phyloP scores from a whole-genome alignment of 1,140 invertebrate genomes.

The Trinorchestia longiramus region DNA sequence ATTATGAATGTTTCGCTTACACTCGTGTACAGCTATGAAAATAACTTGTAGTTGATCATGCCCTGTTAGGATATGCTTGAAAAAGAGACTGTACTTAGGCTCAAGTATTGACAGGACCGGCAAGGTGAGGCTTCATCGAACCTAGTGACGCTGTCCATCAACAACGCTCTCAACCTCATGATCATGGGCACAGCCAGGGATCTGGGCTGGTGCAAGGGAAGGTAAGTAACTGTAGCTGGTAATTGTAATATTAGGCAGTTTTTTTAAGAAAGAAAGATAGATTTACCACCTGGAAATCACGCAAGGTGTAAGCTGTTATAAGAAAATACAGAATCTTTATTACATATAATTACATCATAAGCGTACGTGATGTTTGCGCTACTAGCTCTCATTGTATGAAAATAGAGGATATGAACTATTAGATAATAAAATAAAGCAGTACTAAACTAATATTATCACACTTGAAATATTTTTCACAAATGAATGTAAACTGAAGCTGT shows the following conservation, averaged over 20 bases:
- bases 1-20: no score
- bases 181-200: constrained; percentile 66
- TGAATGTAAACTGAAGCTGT: no score
- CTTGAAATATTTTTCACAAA: no score
- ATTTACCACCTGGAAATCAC: neutral
- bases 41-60: neutral
- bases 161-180: constrained; percentile 60
- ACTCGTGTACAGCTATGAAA: neutral
- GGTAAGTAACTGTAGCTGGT: constrained; percentile 66
- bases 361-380: no score
- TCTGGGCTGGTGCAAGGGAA: constrained; percentile 77
- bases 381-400: no score
- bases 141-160: constrained; percentile 63
- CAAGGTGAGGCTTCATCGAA: constrained; percentile 56
- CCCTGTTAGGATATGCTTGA: neutral
- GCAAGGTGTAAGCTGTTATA: neutral
- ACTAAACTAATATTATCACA: no score
- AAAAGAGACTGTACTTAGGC: no score
- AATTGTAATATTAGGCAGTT: neutral
- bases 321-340: no score
- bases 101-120: constrained; percentile 41
- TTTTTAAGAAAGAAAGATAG: neutral
- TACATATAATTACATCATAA: no score
- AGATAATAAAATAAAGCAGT: no score
- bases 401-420: no score